Percentiles rank a stretch among this genome's conserved stretches.
Evolutionary conservation across 2,888 invertebrate genomes (phyloP).

Genomic region (Dexiosoma caninum): DNA sequence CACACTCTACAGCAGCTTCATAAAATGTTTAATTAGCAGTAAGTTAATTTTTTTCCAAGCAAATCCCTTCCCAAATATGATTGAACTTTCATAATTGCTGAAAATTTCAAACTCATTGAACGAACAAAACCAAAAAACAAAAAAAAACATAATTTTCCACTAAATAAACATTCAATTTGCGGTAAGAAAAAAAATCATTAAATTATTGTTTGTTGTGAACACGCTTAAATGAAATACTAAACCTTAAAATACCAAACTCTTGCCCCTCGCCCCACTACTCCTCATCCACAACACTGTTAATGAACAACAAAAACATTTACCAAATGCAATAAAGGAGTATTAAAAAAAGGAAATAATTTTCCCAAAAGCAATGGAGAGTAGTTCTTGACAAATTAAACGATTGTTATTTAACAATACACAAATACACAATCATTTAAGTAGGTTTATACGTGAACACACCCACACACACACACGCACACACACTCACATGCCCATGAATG

Average conservation of each 20-base stretch:
- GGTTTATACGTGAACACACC: constrained; percentile 4
- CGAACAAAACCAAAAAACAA: not conserved
- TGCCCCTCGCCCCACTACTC: not conserved
- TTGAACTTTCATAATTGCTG: not conserved
- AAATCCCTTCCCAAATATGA: not conserved
- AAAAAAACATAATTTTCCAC: constrained; percentile 26
- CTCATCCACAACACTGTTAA: no score
- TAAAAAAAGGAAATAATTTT: not conserved
- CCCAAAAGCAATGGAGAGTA: constrained; percentile 11
- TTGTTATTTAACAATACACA: constrained; percentile 48
- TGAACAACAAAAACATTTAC: constrained; percentile 11
- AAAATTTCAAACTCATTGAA: not conserved
- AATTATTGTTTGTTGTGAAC: constrained; percentile 55
- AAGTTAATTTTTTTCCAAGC: not conserved
- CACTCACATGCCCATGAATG: not conserved
- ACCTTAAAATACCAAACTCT: not conserved
- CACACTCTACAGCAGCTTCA: no score
- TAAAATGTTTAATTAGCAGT: constrained; percentile 10
- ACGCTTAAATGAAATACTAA: constrained; percentile 21
- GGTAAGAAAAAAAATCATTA: constrained; percentile 50
- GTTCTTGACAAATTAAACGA: constrained; percentile 61
- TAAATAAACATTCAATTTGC: constrained; percentile 55
- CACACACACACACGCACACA: not conserved
- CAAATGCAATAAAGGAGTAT: not conserved
- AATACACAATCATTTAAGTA: constrained; percentile 56